Percentiles rank a stretch among this genome's conserved stretches.
Evolutionary conservation across 1,140 invertebrate genomes (phyloP).

Genomic region (Drosophila obscura): DNA sequence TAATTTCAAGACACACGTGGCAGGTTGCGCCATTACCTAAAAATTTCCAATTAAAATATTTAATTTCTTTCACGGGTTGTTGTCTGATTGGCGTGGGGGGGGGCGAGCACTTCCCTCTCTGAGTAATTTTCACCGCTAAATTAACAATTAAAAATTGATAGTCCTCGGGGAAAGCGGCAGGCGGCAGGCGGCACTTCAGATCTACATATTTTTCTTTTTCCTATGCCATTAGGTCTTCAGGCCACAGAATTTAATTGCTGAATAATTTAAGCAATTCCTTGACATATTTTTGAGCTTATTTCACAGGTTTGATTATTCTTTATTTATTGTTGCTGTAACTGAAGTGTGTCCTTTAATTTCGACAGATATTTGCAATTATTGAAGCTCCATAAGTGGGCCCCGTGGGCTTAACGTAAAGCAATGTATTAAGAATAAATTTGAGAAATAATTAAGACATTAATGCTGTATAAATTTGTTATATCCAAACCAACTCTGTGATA

Average conservation of each 20-base stretch:
- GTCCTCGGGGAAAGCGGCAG: slow-evolving; percentile 46
- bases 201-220: slow-evolving; percentile 40
- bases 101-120: slow-evolving; percentile 16
- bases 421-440: too few relatives aligned
- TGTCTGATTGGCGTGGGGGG: slow-evolving; percentile 63
- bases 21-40: slow-evolving; percentile 56
- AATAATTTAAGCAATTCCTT: slow-evolving; percentile 54
- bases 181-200: slow-evolving; percentile 17
- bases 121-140: slow-evolving; percentile 77
- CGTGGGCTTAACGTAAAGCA: too few relatives aligned
- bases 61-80: slow-evolving; percentile 75
- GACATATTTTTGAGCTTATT: slow-evolving; percentile 44
- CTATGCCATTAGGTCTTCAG: slow-evolving; percentile 20
- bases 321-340: neutral
- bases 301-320: neutral
- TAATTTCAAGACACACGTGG: slow-evolving; percentile 34
- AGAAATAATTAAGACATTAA: too few relatives aligned
- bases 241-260: slow-evolving; percentile 58
- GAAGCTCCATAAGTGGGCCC: too few relatives aligned
- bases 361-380: too few relatives aligned
- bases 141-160: slow-evolving; percentile 83
- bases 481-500: too few relatives aligned
- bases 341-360: too few relatives aligned
- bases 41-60: slow-evolving; percentile 83
- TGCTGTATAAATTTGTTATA: too few relatives aligned